Base-by-base conservation (phyloP, 2,113 vertebrate genomes). In the Solea senegalensis region DNA sequence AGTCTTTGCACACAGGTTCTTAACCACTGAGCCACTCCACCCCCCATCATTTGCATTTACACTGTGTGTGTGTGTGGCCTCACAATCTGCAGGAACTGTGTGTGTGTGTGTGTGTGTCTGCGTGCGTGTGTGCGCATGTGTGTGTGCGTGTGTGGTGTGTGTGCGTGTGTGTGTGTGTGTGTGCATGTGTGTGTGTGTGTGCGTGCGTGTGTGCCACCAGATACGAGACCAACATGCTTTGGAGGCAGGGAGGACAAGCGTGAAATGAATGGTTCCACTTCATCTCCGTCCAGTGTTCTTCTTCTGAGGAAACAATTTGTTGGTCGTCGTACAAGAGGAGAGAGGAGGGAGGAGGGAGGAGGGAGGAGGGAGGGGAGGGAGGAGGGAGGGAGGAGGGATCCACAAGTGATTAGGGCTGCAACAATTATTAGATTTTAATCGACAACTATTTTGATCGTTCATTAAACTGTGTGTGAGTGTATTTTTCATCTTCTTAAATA, bases 231-330 rank as follows among this genome's bases (percentile, higher is more conserved):
- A 95, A 94, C 94, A 89, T 91, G 90, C 93, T 92, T 96, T 95
- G 94, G 94, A 95, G 93, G 90, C 91, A 85, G 90, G 91, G 94
- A 95, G 95, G 96, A 97, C 96, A 97, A 94, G 95, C 96, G 94
- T 97, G 95, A 98, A 97, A 98, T 98, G 94, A 97, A 97, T 98
- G 95, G 96, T 97, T 98, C 95, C 96, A 96, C 95, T 96, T 95
- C 95, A 94, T 95, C 95, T 97, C 94, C 93, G 90, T 89, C 92
- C 93, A 90, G 92, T 87, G 84, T 94, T 81, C 95, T 92, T 94
- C 94, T 96, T 50, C 95, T 94, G 90, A 94, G 91, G 94, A 95
- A 93, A 93, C 94, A 94, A 95, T 97, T 97, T 97, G 94, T 94
- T 92, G 93, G 89, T 50, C 88, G 81, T 64, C 87, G 89, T 92